phyloP scores from a whole-genome alignment of 2,113 vertebrate genomes.

The Notarius quadriscutis region DNA sequence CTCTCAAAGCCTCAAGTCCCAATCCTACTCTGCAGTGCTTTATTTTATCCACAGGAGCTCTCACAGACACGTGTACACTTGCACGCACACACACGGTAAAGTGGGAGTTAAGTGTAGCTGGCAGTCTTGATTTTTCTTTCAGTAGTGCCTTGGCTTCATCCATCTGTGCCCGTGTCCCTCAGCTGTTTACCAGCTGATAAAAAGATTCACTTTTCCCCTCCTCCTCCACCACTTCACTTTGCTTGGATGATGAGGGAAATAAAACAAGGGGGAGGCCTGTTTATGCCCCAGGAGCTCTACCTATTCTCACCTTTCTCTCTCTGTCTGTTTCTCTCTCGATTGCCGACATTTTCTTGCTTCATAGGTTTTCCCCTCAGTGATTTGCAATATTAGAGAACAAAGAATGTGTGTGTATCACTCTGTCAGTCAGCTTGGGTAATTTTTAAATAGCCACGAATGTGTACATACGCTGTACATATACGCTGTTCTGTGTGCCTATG shows the following conservation, averaged over 20 bases:
- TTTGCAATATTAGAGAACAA: slow-evolving; percentile 17
- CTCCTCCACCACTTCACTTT: slow-evolving; percentile 15
- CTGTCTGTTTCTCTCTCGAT: background rate
- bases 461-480: background rate
- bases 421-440: background rate
- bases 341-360: slow-evolving; percentile 13
- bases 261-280: background rate
- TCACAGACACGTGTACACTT: background rate
- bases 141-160: background rate
- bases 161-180: slow-evolving; percentile 33
- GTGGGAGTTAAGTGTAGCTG: slow-evolving; percentile 37
- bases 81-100: background rate
- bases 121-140: slow-evolving; percentile 39
- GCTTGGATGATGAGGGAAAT: background rate
- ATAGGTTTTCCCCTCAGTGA: slow-evolving; percentile 24
- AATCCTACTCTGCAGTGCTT: slow-evolving; percentile 18
- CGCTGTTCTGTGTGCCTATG: background rate
- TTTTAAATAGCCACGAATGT: background rate
- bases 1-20: slow-evolving; percentile 7
- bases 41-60: slow-evolving; percentile 14
- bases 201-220: slow-evolving; percentile 30
- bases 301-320: slow-evolving; percentile 13
- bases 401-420: background rate
- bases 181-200: slow-evolving; percentile 40
- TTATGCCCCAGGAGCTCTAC: slow-evolving; percentile 33